Evolutionary conservation across 2,797 vertebrate species (phyloP).

Genomic region (Passerculus sandwichensis): DNA sequence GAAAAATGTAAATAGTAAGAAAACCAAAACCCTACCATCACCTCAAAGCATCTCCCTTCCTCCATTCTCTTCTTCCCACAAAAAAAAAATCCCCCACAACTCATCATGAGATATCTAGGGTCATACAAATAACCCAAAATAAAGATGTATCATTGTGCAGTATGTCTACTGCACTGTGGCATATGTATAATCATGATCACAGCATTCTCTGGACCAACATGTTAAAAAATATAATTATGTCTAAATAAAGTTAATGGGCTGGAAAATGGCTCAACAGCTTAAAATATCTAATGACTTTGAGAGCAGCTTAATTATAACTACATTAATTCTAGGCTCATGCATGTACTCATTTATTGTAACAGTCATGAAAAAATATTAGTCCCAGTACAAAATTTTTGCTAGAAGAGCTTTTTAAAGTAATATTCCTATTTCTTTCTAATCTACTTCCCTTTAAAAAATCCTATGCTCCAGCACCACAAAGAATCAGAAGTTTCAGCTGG

Average conservation of each 20-base stretch:
- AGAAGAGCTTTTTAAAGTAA: not conserved
- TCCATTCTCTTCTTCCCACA: fast-evolving
- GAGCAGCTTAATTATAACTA: constrained; percentile 35
- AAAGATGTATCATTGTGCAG: not conserved
- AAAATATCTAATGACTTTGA: constrained; percentile 51
- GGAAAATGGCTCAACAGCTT: constrained; percentile 41
- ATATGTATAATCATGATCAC: not conserved
- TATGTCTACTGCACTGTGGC: not conserved
- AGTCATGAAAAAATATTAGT: not conserved
- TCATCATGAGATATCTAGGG: not conserved
- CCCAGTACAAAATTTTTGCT: not conserved
- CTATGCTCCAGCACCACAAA: not conserved
- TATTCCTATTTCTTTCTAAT: not conserved
- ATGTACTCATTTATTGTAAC: not conserved
- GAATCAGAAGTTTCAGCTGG: not conserved
- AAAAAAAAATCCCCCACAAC: not conserved
- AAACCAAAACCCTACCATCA: not conserved
- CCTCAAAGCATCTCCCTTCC: not conserved
- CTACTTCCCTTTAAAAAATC: not conserved
- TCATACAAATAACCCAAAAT: not conserved
- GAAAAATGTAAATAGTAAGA: not conserved
- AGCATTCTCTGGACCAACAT: not conserved
- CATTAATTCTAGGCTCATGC: constrained; percentile 9
- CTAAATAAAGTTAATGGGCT: constrained; percentile 55
- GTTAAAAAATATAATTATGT: constrained; percentile 40